Evolutionary conservation across 2,888 invertebrate species (phyloP).

Genomic region (Perizoma affinitatum): DNA sequence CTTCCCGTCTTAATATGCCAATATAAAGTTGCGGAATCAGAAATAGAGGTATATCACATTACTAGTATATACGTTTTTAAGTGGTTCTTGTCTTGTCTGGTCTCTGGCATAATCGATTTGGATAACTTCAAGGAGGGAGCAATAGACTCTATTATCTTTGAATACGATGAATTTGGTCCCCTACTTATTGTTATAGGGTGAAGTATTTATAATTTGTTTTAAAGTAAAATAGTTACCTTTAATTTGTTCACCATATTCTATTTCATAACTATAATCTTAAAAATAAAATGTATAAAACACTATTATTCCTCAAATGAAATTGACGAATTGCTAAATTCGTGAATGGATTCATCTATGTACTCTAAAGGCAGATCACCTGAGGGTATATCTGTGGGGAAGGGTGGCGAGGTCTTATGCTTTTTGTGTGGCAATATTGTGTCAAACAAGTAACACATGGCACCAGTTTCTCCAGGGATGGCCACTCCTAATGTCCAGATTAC

Average conservation of each 20-base stretch:
- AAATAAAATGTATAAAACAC: slow-evolving; percentile 9
- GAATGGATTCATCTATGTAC: slow-evolving; percentile 89
- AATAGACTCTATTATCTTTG: too few species aligned
- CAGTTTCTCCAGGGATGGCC: slow-evolving; percentile 92
- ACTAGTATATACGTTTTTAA: too few species aligned
- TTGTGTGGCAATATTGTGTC: slow-evolving; percentile 89
- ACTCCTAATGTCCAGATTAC: slow-evolving; percentile 94
- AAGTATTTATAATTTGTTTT: too few species aligned
- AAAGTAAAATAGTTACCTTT: not conserved
- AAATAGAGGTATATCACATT: too few species aligned
- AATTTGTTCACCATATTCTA: slow-evolving; percentile 3
- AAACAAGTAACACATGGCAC: slow-evolving; percentile 90
- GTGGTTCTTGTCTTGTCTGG: too few species aligned
- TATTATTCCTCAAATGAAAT: slow-evolving; percentile 85
- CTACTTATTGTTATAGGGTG: too few species aligned
- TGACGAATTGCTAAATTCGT: slow-evolving; percentile 88
- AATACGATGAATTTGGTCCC: too few species aligned
- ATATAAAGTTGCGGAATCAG: too few species aligned
- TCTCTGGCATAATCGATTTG: too few species aligned
- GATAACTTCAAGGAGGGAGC: too few species aligned
- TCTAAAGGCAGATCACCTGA: slow-evolving; percentile 87
- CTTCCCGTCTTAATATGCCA: too few species aligned
- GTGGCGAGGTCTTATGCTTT: slow-evolving; percentile 84
- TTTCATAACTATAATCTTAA: not conserved
- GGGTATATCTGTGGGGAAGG: slow-evolving; percentile 92